Conservation (phyloP, 2,113 vertebrate species). For the Lamprologus lemairii region DNA sequence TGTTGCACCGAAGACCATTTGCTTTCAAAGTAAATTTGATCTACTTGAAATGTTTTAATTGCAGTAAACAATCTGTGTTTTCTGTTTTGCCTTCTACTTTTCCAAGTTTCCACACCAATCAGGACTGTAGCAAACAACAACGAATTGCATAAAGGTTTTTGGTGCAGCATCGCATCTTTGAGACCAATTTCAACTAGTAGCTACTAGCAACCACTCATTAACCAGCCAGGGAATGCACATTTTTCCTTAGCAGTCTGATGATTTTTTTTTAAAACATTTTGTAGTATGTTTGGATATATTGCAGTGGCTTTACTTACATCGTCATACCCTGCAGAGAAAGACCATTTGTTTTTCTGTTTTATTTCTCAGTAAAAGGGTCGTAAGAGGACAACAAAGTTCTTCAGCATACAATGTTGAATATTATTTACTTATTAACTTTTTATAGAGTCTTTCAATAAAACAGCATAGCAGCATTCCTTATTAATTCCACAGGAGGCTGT, state of each 20-base stretch:
- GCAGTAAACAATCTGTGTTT: background rate
- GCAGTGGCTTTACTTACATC: background rate
- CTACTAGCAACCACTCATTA: background rate
- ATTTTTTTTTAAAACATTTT: rapidly evolving
- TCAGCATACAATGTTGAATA: background rate
- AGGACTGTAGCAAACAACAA: background rate
- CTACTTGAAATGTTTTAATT: background rate
- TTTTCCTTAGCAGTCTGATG: background rate
- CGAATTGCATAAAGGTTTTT: rapidly evolving
- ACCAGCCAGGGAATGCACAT: background rate
- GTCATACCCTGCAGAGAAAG: background rate
- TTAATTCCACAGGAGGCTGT: background rate
- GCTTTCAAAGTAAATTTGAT: background rate
- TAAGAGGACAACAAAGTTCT: background rate
- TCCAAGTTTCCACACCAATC: background rate
- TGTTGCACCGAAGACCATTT: background rate
- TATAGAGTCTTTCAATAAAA: background rate
- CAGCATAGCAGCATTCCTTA: background rate
- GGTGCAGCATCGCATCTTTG: background rate
- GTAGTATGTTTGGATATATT: background rate
- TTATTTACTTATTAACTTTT: background rate
- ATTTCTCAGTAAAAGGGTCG: background rate
- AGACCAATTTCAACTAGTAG: background rate
- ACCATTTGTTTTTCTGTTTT: background rate
- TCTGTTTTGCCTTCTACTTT: background rate